Evolutionary conservation across 2,113 vertebrate genomes (phyloP).

Genomic region (Galbula dea): DNA sequence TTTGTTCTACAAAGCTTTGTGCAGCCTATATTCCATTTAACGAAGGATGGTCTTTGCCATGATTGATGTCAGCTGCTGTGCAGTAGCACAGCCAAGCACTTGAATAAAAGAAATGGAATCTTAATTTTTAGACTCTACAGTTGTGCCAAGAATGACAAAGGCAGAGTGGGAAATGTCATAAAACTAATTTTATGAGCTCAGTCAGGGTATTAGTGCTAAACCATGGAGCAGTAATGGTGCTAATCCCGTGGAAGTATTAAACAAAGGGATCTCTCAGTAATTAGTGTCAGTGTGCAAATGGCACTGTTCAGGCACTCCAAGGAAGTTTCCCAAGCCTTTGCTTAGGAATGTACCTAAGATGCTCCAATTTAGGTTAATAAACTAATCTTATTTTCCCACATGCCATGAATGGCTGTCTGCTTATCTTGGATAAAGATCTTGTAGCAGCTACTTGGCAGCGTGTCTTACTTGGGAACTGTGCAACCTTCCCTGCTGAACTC

Average conservation of each 20-base stretch:
- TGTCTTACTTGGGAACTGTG: not conserved
- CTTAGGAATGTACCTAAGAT: conserved; percentile 25
- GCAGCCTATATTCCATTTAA: conserved; percentile 10
- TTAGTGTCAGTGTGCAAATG: conserved; percentile 36
- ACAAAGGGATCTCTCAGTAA: conserved; percentile 50
- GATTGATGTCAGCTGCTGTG: conserved; percentile 74
- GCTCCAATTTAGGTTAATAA: conserved; percentile 34
- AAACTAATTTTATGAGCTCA: conserved; percentile 50
- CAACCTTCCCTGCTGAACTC: not conserved
- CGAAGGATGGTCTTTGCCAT: conserved; percentile 35
- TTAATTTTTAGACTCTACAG: conserved; percentile 30
- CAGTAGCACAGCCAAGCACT: conserved; percentile 53
- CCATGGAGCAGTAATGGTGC: conserved; percentile 17
- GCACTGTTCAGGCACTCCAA: not conserved
- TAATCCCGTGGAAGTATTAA: conserved; percentile 30
- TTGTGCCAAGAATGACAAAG: conserved; percentile 65
- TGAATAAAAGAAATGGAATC: conserved; percentile 70
- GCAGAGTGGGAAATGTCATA: conserved; percentile 53
- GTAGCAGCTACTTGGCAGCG: not conserved
- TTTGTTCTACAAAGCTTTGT: conserved; percentile 2
- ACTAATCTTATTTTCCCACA: conserved; percentile 41
- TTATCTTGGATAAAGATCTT: not conserved
- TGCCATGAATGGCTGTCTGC: not conserved
- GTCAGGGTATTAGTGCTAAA: conserved; percentile 40
- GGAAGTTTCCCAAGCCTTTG: conserved; percentile 13